Evolutionary conservation across 2,797 vertebrate species (phyloP).

Genomic region (Tamandua tetradactyla): DNA sequence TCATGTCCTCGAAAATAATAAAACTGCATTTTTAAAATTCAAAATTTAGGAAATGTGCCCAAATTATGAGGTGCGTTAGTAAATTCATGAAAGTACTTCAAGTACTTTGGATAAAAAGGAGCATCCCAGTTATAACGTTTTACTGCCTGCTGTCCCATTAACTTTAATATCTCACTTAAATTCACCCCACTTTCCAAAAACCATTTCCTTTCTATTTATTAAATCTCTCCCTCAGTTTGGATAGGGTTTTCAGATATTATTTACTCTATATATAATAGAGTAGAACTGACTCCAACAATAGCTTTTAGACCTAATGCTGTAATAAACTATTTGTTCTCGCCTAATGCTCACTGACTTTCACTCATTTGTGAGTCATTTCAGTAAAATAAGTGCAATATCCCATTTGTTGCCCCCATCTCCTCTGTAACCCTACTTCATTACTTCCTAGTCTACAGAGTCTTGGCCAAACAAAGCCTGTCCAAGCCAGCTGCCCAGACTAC

Average conservation of each 20-base stretch:
- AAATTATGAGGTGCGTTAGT: not conserved
- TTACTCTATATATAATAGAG: not conserved
- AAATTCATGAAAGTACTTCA: not conserved
- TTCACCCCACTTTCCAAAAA: fast-evolving
- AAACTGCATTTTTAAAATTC: not conserved
- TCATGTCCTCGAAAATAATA: not conserved
- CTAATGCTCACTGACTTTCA: too few species aligned
- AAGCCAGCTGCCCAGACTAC: not conserved
- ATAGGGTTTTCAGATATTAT: not conserved
- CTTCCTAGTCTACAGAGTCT: not conserved
- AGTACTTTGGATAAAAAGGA: not conserved
- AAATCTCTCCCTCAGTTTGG: not conserved
- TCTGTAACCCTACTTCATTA: not conserved
- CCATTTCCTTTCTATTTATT: not conserved
- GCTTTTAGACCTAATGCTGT: not conserved
- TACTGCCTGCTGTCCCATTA: not conserved
- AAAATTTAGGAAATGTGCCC: constrained; percentile 12
- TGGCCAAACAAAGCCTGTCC: not conserved
- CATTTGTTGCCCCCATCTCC: not conserved
- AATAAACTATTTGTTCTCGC: not conserved
- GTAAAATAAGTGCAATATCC: not conserved
- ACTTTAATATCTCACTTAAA: not conserved
- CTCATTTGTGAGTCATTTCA: not conserved
- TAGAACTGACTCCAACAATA: not conserved
- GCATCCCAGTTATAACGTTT: not conserved